Conservation (phyloP, 2,797 vertebrate genomes). For the Margarornis squamiger region DNA sequence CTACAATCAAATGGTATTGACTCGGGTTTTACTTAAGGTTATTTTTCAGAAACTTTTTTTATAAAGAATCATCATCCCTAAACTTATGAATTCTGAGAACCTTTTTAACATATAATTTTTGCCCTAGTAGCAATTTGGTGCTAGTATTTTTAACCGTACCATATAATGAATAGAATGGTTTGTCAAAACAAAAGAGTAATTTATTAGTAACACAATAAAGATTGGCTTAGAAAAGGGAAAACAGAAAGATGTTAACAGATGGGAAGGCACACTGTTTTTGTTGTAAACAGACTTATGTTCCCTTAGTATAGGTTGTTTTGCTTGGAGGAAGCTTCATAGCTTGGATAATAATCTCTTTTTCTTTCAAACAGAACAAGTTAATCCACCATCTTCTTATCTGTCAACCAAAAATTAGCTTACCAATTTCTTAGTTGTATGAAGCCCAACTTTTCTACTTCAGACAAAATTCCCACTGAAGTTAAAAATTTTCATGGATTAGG, state of each 20-base stretch:
- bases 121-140: neutral
- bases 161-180: neutral
- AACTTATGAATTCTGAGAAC: neutral
- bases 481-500: neutral
- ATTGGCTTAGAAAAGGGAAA: neutral
- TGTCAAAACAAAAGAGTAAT: neutral
- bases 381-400: neutral
- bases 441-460: neutral
- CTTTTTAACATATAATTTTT: neutral
- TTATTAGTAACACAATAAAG: neutral
- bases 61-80: neutral
- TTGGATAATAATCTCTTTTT: neutral
- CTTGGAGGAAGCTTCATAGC: neutral
- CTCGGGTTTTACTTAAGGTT: neutral
- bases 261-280: neutral
- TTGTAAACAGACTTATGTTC: neutral
- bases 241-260: neutral
- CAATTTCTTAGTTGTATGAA: neutral
- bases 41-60: neutral
- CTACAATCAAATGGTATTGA: neutral
- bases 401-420: neutral
- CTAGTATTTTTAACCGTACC: neutral
- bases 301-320: neutral
- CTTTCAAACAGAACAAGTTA: neutral
- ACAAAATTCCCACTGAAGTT: neutral